Base-by-base conservation (phyloP, 2,113 vertebrate genomes). In the Tricholaema leucomelas region DNA sequence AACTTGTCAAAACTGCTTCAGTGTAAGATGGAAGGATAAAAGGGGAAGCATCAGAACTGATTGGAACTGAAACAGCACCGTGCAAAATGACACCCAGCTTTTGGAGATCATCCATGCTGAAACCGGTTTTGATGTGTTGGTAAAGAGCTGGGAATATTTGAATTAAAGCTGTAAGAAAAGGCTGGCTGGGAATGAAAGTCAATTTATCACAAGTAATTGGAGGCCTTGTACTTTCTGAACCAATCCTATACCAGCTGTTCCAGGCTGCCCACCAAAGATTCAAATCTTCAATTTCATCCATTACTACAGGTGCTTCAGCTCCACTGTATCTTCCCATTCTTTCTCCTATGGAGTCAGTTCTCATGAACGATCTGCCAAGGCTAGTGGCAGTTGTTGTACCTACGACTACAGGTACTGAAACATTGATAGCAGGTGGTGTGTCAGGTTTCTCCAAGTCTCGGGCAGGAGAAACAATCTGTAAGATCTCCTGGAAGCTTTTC, bases 401-500 rank as follows among this genome's bases (percentile, higher is more conserved):
- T 15, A 98, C 97, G 69, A 99, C 98, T 69, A 98, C 98, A 86
- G 98, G 96, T 44, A 99, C 98, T 67, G 98, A 93, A 74, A 99
- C 98, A 59, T 98, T 98, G 96, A 99, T 98, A 31, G 97, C 98
- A 66, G 98, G 97, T 14, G 99, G 97, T 50, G 98, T 97, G 6
- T 98, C 98, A 2, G 98, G 98, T 95, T 98, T 99, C 87, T 99
- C 99, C 0, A 96, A 97, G 95, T 99, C 99, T 96, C 98, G 98
- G 52, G 95, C 97, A 5, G 99, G 99, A 7, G 99, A 99, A 28
- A 99, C 99, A 15, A 99, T 99, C 91, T 99, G 99, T 30, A 99
- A 98, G 94, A 99, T 99, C 97, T 99, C 99, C 95, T 99, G 99
- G 89, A 99, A 99, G 97, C 99, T 99, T 97, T 99, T 99, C 85